Percentiles rank a stretch among this genome's conserved stretches.
phyloP scores from a whole-genome alignment of 92 coral and sea anemone genomes.

The Porites rus region DNA sequence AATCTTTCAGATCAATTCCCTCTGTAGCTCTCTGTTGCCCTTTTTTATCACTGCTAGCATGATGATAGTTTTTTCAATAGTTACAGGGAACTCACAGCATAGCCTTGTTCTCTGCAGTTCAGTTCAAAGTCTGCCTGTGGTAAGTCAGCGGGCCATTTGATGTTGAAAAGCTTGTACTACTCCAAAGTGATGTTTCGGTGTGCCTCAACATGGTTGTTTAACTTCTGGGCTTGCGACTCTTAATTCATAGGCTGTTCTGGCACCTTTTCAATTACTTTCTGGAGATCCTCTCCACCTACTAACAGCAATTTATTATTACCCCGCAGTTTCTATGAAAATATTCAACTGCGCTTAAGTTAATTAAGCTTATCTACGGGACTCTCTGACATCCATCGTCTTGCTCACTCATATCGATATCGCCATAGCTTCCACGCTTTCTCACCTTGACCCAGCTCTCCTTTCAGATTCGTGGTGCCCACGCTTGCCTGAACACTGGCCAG shows the following conservation, averaged over 20 bases:
- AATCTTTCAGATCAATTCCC: slow-evolving; percentile 45
- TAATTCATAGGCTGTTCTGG: slow-evolving; percentile 27
- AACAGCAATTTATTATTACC: slow-evolving; percentile 22
- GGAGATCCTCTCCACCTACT: slow-evolving; percentile 48
- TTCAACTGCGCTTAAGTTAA: too few relatives aligned
- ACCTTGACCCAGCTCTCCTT: slow-evolving; percentile 45
- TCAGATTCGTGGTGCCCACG: slow-evolving; percentile 2
- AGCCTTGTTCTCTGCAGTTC: slow-evolving; percentile 39
- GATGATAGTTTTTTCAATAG: slow-evolving; percentile 38
- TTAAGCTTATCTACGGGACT: slow-evolving; percentile 12
- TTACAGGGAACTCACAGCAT: slow-evolving; percentile 37
- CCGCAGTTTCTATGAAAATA: too few relatives aligned
- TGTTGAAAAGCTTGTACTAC: slow-evolving; percentile 40
- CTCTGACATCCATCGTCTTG: slow-evolving; percentile 50
- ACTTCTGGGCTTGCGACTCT: slow-evolving; percentile 18
- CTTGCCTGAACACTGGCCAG: slow-evolving; percentile 38
- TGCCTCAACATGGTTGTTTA: slow-evolving; percentile 17
- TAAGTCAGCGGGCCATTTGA: slow-evolving; percentile 45
- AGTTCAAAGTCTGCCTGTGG: slow-evolving; percentile 34
- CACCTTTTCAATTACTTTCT: slow-evolving; percentile 44
- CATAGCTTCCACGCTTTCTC: slow-evolving; percentile 45
- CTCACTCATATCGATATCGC: slow-evolving; percentile 41
- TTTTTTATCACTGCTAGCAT: slow-evolving; percentile 52
- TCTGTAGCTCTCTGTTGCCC: slow-evolving; percentile 42
- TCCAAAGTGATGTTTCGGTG: slow-evolving; percentile 28